Evolutionary conservation across 2,888 invertebrate genomes (phyloP).

Genomic region (Amblyteles armatorius): DNA sequence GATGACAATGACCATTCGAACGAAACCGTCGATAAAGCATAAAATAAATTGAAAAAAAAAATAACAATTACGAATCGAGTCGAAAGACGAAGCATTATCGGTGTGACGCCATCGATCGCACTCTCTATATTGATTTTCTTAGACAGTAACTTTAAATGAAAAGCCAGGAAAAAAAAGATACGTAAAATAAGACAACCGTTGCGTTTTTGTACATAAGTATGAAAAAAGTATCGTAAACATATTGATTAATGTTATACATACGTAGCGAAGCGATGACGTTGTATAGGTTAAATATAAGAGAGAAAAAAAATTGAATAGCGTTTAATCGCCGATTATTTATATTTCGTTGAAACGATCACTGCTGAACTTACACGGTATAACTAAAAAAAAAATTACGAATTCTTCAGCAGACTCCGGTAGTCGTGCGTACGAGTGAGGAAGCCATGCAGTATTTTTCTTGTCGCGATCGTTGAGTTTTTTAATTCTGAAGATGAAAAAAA

Average conservation of each 20-base stretch:
- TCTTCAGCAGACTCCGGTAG: conserved; percentile 35
- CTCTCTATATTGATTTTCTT: conserved; percentile 49
- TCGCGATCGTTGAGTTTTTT: conserved; percentile 6
- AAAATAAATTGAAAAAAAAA: background rate
- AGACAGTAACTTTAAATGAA: conserved; percentile 46
- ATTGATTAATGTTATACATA: conserved; percentile 72
- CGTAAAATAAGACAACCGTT: conserved; percentile 46
- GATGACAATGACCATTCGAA: conserved; percentile 47
- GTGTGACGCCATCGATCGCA: conserved; percentile 1
- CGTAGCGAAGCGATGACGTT: conserved; percentile 54
- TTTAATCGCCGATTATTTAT: conserved; percentile 55
- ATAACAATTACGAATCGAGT: background rate
- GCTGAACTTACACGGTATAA: conserved; percentile 50
- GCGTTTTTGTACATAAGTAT: conserved; percentile 71
- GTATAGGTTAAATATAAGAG: conserved; percentile 56
- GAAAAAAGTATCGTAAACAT: conserved; percentile 65
- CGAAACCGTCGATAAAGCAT: conserved; percentile 32
- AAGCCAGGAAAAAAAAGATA: conserved; percentile 39
- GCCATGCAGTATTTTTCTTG: background rate
- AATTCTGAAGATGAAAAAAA: background rate
- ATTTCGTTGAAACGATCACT: conserved; percentile 65
- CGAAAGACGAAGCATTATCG: conserved; percentile 23
- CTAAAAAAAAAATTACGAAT: conserved; percentile 35
- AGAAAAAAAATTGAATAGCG: conserved; percentile 47
- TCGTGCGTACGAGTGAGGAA: conserved; percentile 56